phyloP scores from a whole-genome alignment of 2,113 vertebrate genomes.

The Sebastes schlegelii region DNA sequence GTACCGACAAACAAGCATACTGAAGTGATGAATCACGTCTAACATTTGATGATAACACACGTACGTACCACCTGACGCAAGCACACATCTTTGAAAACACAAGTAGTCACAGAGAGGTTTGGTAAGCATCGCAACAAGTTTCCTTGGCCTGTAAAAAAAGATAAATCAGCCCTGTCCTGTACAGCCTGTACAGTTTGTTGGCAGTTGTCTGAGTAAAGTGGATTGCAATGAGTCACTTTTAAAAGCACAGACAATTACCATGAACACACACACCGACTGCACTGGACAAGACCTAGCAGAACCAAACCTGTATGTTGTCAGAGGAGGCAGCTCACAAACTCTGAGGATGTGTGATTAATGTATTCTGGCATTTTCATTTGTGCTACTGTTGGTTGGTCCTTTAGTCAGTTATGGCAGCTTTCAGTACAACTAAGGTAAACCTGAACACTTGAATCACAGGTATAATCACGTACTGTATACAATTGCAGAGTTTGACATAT shows the following conservation, averaged over 20 bases:
- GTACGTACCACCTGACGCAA: not conserved
- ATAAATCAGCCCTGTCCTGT: not conserved
- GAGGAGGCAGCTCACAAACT: conserved; percentile 18
- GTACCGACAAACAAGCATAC: conserved; percentile 3
- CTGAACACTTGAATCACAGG: not conserved
- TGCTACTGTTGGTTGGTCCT: not conserved
- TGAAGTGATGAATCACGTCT: conserved; percentile 17
- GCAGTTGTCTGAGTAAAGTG: conserved; percentile 8
- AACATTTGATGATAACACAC: conserved; percentile 1
- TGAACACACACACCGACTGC: conserved; percentile 11
- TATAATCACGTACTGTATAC: not conserved
- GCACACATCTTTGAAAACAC: not conserved
- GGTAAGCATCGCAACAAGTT: not conserved
- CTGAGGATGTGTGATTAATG: not conserved
- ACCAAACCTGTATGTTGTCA: conserved; percentile 29
- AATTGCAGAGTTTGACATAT: not conserved
- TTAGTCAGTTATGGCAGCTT: conserved; percentile 8
- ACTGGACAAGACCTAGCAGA: conserved; percentile 40
- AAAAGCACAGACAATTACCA: conserved; percentile 36
- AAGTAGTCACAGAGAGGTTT: not conserved
- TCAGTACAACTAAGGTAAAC: not conserved
- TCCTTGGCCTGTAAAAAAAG: not conserved
- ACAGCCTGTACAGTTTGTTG: conserved; percentile 12
- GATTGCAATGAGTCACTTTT: conserved; percentile 46
- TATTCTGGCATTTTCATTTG: not conserved